Evolutionary conservation across 1,140 invertebrate genomes (phyloP), one percentile per base, ranked within the genome.

Genomic region (Apocrypta bakeri): DNA sequence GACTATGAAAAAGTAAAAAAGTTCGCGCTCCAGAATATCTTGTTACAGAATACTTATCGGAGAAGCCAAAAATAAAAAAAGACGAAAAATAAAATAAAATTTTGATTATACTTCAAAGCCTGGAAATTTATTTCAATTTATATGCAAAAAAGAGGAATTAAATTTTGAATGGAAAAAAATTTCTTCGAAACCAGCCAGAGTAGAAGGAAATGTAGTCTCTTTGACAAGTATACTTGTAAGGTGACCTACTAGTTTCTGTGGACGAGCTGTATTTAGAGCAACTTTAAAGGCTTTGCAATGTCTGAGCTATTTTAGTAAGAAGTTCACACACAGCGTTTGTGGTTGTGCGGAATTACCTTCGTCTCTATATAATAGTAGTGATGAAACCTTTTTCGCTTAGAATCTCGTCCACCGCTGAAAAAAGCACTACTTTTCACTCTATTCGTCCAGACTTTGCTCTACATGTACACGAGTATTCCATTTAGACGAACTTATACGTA

Each of bases 161-260:
- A 72, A 29, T 68, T 68, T 72, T 37, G 31, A 72, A 24, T 24
- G 33, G 21, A 71, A 37, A 31, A 12, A 37, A 40, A 72, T 37
- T 72, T 37, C 29, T 17, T 72, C 8, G 14, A 37, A 33, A 31
- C 21, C 25, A 31, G 21, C 14, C 7, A 2, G 31, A 21, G 69
- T 33, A 33, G 33, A 72, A 72, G 33, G 31, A 77, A 64, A 77
- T 64, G 75, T 14, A 64, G 56, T 77, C 56, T 64, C 75, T 77
- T 77, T 66, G 75, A 77, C 21, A 17, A 31, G 56, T 21, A 21
- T 77, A 40, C 75, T 37, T 37, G 56, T 31, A 37, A 21, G 25
- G 24, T 64, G 75, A 77, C 75, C 75, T 64, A 77, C 75, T 77
- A 77, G 21, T 77, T 24, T 77, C 31, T 64, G 56, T 77, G 75